Conservation (phyloP, 2,888 invertebrate species). For the Criorhina ranunculi region DNA sequence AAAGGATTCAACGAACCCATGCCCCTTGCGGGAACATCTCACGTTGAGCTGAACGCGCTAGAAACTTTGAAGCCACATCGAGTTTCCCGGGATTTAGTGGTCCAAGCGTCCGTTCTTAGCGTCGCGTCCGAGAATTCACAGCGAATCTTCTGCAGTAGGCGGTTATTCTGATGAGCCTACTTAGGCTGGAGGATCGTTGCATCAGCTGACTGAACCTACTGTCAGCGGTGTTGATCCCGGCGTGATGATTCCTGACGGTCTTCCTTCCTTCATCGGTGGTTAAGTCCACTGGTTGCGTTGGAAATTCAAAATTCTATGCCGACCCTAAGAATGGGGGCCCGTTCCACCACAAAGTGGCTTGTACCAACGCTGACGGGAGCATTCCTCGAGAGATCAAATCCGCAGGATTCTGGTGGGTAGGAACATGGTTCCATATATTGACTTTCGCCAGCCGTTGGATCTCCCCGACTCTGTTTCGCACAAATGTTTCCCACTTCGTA, state of each 20-base stretch:
- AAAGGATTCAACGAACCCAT: conserved; percentile 1
- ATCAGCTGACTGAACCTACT: too few species aligned
- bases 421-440: too few species aligned
- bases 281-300: too few species aligned
- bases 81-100: not conserved
- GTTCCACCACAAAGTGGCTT: conserved; percentile 25
- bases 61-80: not conserved
- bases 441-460: too few species aligned
- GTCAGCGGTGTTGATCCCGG: too few species aligned
- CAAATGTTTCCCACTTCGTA: too few species aligned
- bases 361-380: too few species aligned
- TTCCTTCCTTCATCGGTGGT: not conserved
- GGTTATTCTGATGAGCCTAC: not conserved
- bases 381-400: conserved; percentile 28
- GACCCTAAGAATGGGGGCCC: not conserved
- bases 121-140: too few species aligned
- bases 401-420: not conserved
- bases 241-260: not conserved
- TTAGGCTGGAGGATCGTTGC: not conserved
- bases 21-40: conserved; percentile 23
- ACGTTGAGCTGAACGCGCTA: not conserved
- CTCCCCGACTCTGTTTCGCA: too few species aligned
- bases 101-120: not conserved
- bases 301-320: not conserved
- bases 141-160: too few species aligned